Conservation (phyloP, 1,140 invertebrate genomes). For the Cepaea nemoralis region DNA sequence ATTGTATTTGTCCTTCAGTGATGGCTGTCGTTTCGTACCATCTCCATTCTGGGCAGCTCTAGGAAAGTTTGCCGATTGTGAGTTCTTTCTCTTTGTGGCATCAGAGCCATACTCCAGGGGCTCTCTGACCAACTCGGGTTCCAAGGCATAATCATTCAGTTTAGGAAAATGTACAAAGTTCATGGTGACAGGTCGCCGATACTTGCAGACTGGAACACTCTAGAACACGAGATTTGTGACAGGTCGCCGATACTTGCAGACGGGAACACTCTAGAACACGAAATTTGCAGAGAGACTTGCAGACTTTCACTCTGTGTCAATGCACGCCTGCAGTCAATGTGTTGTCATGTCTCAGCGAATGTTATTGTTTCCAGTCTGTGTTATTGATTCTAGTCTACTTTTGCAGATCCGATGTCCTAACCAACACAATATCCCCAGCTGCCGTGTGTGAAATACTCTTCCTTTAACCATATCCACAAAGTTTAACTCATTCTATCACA, state of each 20-base stretch:
- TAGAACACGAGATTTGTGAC: background rate
- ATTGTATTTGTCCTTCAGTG: background rate
- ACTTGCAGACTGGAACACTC: background rate
- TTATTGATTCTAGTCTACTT: too few species aligned
- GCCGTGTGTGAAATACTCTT: too few species aligned
- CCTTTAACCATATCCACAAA: too few species aligned
- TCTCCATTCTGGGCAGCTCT: background rate
- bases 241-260: background rate
- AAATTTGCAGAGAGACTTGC: too few species aligned
- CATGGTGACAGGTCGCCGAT: background rate
- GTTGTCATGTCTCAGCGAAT: background rate
- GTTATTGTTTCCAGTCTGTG: background rate
- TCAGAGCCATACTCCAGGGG: background rate
- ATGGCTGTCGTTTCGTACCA: background rate
- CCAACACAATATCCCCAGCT: too few species aligned
- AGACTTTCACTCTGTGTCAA: too few species aligned
- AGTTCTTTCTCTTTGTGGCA: too few species aligned
- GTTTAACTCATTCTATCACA: too few species aligned
- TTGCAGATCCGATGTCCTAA: too few species aligned
- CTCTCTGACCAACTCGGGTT: background rate
- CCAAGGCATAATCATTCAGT: constrained; percentile 10
- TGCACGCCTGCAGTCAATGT: background rate
- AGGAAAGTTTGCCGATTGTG: background rate
- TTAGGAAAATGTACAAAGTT: constrained; percentile 32
- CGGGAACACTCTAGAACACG: background rate